Evolutionary conservation across 2,888 invertebrate genomes (phyloP), one percentile per base, ranked within the genome.

Genomic region (Rhopalosiphum nymphaeae): DNA sequence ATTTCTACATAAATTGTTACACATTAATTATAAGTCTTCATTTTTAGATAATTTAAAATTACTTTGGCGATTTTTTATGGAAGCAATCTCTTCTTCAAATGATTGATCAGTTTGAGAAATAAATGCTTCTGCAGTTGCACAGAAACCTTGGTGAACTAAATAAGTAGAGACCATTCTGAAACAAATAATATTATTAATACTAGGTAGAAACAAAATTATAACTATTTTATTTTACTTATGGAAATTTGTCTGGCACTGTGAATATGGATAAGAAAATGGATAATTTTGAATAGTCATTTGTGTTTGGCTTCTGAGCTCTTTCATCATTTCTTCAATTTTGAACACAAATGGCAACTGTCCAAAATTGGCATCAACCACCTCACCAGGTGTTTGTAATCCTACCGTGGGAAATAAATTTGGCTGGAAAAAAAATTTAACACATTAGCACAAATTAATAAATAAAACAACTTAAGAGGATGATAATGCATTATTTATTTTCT

Each of bases 361-460:
- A 96, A 99, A 99, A 97, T 99, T 99, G 4, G 99, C 99, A 96
- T 99, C 99, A 93, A 99, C 98, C 95, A 99, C 98, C 96, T 99
- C 99, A 91, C 99, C 99, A 21, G 99, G 99, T 84, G 99, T 99
- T 96, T 99, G 99, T 94, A 99, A 97, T 1, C 99, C 99, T 95
- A 99, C 99, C 36, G 99, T 99, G 46, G 99, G 99, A 96, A 99
- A 99, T 94, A 99, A 96, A 96, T 99, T 98, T 94, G 98, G 97
- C 99, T 99, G 96, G 91, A 96, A 96, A 95, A 89, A 95, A 95
- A 95, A 29, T 93, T 89, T 85, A 53, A 88, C 26, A 78, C 21
- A 78, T 78, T 21, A 78, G 21, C 21, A 78, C 3, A 87, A 89
- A 29, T 3, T 57, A 92, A 44, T 53, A 57, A 29, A 84, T 49